phyloP scores from a whole-genome alignment of 2,888 invertebrate species.

The Prosapia bicincta region DNA sequence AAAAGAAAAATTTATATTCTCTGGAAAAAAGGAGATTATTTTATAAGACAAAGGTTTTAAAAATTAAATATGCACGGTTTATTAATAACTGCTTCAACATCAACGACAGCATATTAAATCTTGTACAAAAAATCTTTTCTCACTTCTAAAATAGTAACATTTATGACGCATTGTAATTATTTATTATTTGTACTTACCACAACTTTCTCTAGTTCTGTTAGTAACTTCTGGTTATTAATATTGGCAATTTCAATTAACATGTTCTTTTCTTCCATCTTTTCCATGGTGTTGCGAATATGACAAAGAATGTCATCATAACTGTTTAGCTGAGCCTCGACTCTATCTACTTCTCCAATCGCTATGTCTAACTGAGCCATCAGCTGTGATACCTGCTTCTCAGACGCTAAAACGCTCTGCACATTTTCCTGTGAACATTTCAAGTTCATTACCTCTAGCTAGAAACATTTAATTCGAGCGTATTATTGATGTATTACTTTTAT shows the following conservation, averaged over 20 bases:
- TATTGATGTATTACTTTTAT: no score
- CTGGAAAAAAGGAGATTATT: no score
- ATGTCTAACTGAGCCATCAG: conserved; percentile 69
- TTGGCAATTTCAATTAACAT: conserved; percentile 81
- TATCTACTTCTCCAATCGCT: conserved; percentile 70
- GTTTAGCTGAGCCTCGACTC: conserved; percentile 69
- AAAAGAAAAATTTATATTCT: no score
- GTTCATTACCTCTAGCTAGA: no score
- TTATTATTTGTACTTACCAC: conserved; percentile 68
- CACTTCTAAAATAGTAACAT: no score
- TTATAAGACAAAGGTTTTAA: no score
- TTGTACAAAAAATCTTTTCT: no score
- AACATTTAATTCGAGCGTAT: no score
- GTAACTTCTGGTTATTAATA: conserved; percentile 75
- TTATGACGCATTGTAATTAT: no score
- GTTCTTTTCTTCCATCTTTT: conserved; percentile 89
- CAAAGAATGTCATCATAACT: conserved; percentile 77
- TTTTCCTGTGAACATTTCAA: conserved; percentile 67
- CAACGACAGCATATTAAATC: no score
- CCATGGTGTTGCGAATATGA: conserved; percentile 84
- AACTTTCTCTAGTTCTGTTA: conserved; percentile 73
- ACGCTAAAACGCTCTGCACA: conserved; percentile 88
- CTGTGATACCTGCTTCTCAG: conserved; percentile 66
- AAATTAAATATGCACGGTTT: no score
- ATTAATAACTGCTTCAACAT: no score